Evolutionary conservation across 2,113 vertebrate genomes (phyloP).

Genomic region (Corythoichthys intestinalis): DNA sequence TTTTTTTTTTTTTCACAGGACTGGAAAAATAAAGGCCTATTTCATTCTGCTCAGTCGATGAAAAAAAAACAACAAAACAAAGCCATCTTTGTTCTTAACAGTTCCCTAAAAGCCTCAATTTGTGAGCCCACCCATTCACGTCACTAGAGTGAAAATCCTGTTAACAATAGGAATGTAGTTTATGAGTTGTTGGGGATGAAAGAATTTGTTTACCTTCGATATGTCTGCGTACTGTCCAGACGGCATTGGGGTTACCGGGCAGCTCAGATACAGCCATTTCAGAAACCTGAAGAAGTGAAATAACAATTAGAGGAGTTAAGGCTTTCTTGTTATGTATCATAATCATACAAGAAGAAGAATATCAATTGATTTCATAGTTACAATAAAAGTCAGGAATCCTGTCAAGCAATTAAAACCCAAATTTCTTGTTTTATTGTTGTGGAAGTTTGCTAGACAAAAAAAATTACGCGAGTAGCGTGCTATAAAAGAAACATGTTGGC

Average conservation of each 20-base stretch:
- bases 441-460: neutral
- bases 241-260: constrained; percentile 97
- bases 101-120: neutral
- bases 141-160: neutral
- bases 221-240: constrained; percentile 96
- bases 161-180: neutral
- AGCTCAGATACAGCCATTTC: constrained; percentile 99
- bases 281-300: constrained; percentile 77
- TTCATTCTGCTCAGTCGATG: neutral
- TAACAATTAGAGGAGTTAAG: neutral
- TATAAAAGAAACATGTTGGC: neutral
- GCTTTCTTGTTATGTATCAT: neutral
- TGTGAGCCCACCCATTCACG: neutral
- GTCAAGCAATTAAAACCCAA: neutral
- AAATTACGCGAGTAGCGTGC: neutral
- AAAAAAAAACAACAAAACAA: neutral
- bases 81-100: too few relatives aligned
- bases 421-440: neutral
- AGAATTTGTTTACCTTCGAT: constrained; percentile 82
- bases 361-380: neutral
- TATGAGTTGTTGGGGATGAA: neutral
- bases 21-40: neutral
- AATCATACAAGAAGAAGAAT: neutral
- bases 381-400: neutral
- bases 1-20: neutral